Base-by-base conservation (phyloP, 2,888 invertebrate genomes). In the Rotaria macrura region DNA sequence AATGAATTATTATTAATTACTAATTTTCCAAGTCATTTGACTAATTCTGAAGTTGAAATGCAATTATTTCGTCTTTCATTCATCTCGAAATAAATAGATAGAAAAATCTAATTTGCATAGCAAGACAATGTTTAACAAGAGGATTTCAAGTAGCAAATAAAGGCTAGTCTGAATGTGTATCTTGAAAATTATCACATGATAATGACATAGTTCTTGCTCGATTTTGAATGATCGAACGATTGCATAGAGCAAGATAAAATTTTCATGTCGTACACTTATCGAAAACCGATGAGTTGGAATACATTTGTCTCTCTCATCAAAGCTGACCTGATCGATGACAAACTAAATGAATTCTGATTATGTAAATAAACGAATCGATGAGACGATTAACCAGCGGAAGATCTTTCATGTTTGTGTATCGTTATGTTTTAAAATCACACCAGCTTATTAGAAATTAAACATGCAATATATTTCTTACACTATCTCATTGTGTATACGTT, bases 121-220 rank as follows among this genome's bases (percentile, higher is more conserved):
- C 84, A 25, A 85, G 85, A 47, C 85, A 83, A 85, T 83, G 85
- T 84, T 86, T 85, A 52, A 83, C 57, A 52, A 86, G 85, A 86
- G 85, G 86, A 85, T 86, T 86, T 38, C 85, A 85, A 40, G 85
- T 84, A 74, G 85, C 86, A 85, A 65, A 86, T 23, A 65, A 72
- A 25, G 79, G 38, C 85, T 72, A 86, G 84, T 86, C 85, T 29
- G 55, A n/a, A 23, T 72, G 83, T 6, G 85, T 40, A 79, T 86
- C 85, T 72, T 86, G 85, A 65, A 85, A 86, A 83, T 86, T 85
- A 65, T 85, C 84, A 84, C 85, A 86, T 55, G 83, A 49, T 23
- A 86, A 20, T 54, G 34, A 17, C 34, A 65, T 23, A 29, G 49
- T 47, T 84, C 55, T 47, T 47, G 52, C 74, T 34, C 85, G 84